A percentile compares a stretch with the other conserved stretches of the same genome.
Conservation (phyloP, 92 coral and sea anemone species). For the Parazoanthus darwini region DNA sequence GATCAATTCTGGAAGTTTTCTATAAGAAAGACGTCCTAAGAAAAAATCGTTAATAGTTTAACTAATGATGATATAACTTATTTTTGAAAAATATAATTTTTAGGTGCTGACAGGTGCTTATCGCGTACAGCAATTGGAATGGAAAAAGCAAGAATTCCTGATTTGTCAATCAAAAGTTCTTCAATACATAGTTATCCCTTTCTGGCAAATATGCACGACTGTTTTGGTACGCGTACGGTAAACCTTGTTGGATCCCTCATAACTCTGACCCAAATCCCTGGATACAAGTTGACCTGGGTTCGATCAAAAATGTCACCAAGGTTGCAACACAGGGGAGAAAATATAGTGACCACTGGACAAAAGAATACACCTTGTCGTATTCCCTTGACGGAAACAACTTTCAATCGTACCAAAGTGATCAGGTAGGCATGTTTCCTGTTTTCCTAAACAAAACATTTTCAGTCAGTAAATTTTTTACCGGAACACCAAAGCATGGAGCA, state of each 20-base stretch:
- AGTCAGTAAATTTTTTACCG: not conserved
- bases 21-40: too few relatives aligned
- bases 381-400: constrained; percentile 5
- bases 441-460: too few relatives aligned
- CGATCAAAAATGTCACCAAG: not conserved
- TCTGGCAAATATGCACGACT: not conserved
- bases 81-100: not conserved
- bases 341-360: not conserved
- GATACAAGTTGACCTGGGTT: constrained; percentile 13
- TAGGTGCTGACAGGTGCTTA: constrained; percentile 25
- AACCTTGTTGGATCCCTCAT: not conserved
- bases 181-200: too few relatives aligned
- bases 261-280: not conserved
- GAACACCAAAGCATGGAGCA: too few relatives aligned
- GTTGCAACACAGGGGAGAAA: constrained; percentile 24
- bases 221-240: too few relatives aligned
- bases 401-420: not conserved
- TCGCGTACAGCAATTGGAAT: constrained; percentile 14
- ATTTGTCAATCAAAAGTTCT: not conserved
- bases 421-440: not conserved
- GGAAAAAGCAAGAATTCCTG: not conserved
- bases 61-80: too few relatives aligned
- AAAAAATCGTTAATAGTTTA: too few relatives aligned
- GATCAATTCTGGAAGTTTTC: too few relatives aligned
- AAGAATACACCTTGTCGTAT: not conserved